Conservation (phyloP, 2,113 vertebrate genomes). For the Protobothrops mucrosquamatus region DNA sequence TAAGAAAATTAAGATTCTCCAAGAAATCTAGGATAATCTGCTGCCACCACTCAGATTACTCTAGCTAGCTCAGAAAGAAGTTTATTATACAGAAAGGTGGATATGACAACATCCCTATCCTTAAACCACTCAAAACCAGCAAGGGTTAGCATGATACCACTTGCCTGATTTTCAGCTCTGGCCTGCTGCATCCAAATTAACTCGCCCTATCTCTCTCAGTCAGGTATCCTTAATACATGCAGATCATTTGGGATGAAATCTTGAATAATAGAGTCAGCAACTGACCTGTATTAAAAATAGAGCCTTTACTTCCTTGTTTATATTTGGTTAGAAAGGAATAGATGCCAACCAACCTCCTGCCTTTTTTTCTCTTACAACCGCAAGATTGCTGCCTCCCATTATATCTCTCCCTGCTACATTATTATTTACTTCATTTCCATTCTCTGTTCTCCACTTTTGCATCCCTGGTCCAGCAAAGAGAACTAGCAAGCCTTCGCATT, state of each 20-base stretch:
- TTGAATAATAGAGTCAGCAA: neutral
- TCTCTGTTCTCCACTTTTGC: neutral
- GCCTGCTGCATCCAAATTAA: neutral
- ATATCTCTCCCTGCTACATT: neutral
- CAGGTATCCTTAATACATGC: neutral
- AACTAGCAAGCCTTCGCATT: neutral
- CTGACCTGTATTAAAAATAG: neutral
- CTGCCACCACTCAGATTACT: neutral
- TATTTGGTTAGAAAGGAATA: neutral
- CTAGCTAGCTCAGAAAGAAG: neutral
- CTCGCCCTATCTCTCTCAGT: neutral
- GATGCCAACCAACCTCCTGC: neutral
- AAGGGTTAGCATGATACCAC: neutral
- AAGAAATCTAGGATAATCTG: neutral
- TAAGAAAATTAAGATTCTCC: neutral
- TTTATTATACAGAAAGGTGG: neutral
- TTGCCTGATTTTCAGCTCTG: neutral
- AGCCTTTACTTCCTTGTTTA: neutral
- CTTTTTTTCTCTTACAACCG: neutral
- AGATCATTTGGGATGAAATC: neutral
- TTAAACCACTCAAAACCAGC: neutral
- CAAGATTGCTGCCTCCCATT: neutral
- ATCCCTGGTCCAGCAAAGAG: neutral
- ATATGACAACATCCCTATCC: neutral
- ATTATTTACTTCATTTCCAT: neutral